A percentile compares a stretch with the other conserved stretches of the same genome.
Conservation (phyloP, 2,113 vertebrate genomes). For the Heliornis fulica region DNA sequence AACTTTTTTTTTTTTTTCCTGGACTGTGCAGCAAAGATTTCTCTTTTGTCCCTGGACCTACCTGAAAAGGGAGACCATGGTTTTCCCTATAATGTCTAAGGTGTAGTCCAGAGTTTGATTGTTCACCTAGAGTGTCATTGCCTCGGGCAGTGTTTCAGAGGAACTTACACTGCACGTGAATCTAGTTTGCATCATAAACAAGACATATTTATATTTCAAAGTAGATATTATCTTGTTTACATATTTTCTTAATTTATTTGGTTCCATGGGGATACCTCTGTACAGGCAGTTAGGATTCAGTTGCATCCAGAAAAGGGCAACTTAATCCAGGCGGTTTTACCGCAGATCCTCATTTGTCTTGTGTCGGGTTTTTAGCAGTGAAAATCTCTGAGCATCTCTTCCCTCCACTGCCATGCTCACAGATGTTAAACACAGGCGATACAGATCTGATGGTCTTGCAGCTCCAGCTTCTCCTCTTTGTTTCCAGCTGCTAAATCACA, state of each 20-base stretch:
- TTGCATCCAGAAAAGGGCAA: neutral
- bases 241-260: neutral
- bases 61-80: neutral
- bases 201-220: neutral
- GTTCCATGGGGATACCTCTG: neutral
- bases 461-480: neutral
- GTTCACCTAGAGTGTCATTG: neutral
- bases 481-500: conserved; percentile 39
- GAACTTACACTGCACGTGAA: neutral
- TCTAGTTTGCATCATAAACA: neutral
- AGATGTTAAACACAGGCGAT: neutral
- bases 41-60: neutral
- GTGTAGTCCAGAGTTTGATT: neutral
- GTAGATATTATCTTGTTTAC: neutral
- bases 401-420: neutral
- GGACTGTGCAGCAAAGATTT: neutral
- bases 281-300: neutral
- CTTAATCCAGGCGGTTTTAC: neutral
- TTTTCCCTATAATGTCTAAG: neutral
- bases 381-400: neutral
- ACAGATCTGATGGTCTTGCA: neutral
- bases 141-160: neutral
- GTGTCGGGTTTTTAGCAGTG: neutral
- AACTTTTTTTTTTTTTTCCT: neutral
- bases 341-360: neutral